Conservation (phyloP, 2,113 vertebrate genomes). For the Neodon shergylaensis region DNA sequence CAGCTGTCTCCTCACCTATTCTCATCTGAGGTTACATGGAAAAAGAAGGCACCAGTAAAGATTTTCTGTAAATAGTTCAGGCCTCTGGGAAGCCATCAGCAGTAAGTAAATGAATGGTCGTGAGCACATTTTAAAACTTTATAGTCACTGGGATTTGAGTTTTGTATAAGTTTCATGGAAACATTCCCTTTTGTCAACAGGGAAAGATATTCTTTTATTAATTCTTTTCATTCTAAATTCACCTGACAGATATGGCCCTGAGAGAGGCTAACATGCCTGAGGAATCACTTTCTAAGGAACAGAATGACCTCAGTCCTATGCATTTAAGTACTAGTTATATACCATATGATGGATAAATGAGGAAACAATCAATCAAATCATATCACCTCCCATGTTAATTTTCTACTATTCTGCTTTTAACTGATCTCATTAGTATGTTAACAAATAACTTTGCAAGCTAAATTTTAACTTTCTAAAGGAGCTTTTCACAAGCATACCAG, state of each 20-base stretch:
- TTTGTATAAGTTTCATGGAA: conserved; percentile 46
- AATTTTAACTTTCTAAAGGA: no score
- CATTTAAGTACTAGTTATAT: background rate
- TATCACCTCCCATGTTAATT: conserved; percentile 20
- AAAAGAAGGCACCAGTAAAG: background rate
- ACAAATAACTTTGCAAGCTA: no score
- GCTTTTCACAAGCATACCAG: no score
- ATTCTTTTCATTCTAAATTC: conserved; percentile 4
- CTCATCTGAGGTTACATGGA: background rate
- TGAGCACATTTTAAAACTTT: conserved; percentile 1
- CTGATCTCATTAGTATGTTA: background rate
- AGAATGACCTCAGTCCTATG: background rate
- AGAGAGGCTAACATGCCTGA: background rate
- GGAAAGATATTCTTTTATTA: background rate
- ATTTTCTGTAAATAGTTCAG: conserved; percentile 18
- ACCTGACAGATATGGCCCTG: background rate
- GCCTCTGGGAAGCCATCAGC: background rate
- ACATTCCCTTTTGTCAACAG: background rate
- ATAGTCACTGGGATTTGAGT: conserved; percentile 37
- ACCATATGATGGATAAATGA: conserved; percentile 3
- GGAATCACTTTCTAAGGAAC: background rate
- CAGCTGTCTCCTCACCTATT: conserved; percentile 3
- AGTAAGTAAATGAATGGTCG: conserved; percentile 50
- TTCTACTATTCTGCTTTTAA: background rate
- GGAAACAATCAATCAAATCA: background rate